These are phyloP conservation scores for Hermetia illucens DNA, from an alignment of 1,140 invertebrate species.

Conservation along the genomic window DNA sequence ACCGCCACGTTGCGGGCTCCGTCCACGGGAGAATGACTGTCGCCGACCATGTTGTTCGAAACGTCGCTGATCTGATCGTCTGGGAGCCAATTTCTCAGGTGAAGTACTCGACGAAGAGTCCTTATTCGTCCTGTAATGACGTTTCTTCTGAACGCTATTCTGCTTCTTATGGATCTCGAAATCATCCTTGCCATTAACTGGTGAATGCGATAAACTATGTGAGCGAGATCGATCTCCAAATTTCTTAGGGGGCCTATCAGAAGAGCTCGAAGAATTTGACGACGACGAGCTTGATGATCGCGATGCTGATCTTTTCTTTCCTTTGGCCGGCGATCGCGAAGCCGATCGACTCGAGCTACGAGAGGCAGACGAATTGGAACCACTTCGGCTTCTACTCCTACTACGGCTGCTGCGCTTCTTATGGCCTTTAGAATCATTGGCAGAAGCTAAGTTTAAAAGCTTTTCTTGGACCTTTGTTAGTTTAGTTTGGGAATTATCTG, in stretches of 20 bases:
- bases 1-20: slow-evolving; percentile 19
- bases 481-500: slow-evolving; percentile 1
- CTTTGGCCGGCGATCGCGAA: not conserved
- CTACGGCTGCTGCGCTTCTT: no score
- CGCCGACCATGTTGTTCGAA: slow-evolving; percentile 11
- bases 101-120: slow-evolving; percentile 52
- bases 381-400: not conserved
- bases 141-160: slow-evolving; percentile 62
- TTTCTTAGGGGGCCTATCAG: slow-evolving; percentile 8
- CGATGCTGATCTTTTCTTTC: slow-evolving; percentile 29
- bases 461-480: slow-evolving; percentile 10
- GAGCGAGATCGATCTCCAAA: slow-evolving; percentile 9
- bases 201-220: slow-evolving; percentile 23
- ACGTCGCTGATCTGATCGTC: slow-evolving; percentile 13
- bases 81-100: slow-evolving; percentile 15
- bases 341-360: not conserved
- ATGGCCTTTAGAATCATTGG: no score
- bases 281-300: slow-evolving; percentile 14
- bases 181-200: slow-evolving; percentile 42
- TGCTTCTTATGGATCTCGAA: slow-evolving; percentile 63
- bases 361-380: not conserved
- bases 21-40: slow-evolving; percentile 20
- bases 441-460: slow-evolving; percentile 9
- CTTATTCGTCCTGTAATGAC: slow-evolving; percentile 76
- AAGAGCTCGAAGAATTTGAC: slow-evolving; percentile 11